Evolutionary conservation across 2,888 invertebrate genomes (phyloP).

Genomic region (Mimumesa dahlbomi): DNA sequence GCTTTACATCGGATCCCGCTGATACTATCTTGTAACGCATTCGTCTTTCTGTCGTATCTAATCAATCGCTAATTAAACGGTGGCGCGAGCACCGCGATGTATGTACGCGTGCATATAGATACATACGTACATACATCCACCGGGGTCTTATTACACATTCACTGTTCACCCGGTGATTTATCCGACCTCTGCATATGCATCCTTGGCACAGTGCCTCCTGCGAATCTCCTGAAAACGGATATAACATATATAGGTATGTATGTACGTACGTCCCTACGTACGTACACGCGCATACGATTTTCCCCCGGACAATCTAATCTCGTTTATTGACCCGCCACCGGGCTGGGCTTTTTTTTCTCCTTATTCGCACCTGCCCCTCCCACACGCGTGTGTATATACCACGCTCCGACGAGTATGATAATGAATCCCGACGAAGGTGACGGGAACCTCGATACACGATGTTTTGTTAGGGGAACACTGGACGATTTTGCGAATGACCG

Average conservation of each 20-base stretch:
- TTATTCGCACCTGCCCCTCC: slow-evolving; percentile 29
- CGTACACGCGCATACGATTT: slow-evolving; percentile 20
- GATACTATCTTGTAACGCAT: slow-evolving; percentile 24
- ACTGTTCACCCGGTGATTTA: slow-evolving; percentile 37
- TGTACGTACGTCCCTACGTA: neutral
- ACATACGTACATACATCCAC: slow-evolving; percentile 1
- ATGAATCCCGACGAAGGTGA: too few species aligned
- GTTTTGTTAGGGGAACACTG: too few species aligned
- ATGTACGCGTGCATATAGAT: too few species aligned
- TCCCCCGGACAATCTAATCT: slow-evolving; percentile 35
- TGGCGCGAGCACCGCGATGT: slow-evolving; percentile 22
- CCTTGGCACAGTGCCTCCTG: slow-evolving; percentile 31
- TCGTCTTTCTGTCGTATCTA: slow-evolving; percentile 36
- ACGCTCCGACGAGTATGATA: too few species aligned
- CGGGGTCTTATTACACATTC: slow-evolving; percentile 46
- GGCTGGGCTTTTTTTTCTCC: slow-evolving; percentile 6
- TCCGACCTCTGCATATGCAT: slow-evolving; percentile 31
- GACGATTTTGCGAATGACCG: too few species aligned
- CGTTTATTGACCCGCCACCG: slow-evolving; percentile 44
- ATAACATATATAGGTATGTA: neutral
- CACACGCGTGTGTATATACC: too few species aligned
- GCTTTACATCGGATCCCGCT: slow-evolving; percentile 23
- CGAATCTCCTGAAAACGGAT: slow-evolving; percentile 2
- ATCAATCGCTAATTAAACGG: slow-evolving; percentile 56
- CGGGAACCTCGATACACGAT: too few species aligned